Percentiles rank a stretch among this genome's conserved stretches.
phyloP scores from a whole-genome alignment of 2,113 vertebrate genomes.

The Herpailurus yagouaroundi region DNA sequence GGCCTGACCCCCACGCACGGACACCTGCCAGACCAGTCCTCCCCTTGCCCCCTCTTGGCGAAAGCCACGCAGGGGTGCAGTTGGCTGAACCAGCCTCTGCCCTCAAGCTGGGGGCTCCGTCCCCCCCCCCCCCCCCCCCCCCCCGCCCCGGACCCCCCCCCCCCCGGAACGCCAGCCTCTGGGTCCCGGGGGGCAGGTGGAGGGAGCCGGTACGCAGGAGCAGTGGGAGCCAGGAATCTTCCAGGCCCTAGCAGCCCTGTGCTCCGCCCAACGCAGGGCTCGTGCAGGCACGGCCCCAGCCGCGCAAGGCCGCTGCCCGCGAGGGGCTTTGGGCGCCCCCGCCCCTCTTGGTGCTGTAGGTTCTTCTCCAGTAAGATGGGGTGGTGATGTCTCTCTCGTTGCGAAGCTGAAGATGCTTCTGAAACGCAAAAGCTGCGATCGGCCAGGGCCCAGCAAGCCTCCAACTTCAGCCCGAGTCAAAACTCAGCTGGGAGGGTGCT shows the following conservation, averaged over 20 bases:
- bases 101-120: fast-evolving
- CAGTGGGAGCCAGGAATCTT: fast-evolving
- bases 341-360: not conserved
- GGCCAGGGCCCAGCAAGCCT: not conserved
- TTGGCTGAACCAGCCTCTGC: not conserved
- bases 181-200: not conserved
- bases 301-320: fast-evolving
- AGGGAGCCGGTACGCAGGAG: fast-evolving
- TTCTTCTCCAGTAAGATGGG: not conserved
- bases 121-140: fast-evolving
- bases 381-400: fast-evolving
- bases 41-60: too few species aligned
- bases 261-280: fast-evolving
- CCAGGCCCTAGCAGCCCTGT: fast-evolving
- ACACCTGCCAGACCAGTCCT: too few species aligned
- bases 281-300: fast-evolving
- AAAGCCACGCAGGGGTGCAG: too few species aligned
- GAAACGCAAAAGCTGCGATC: not conserved
- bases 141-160: too few species aligned
- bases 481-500: not conserved
- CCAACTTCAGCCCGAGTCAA: too few species aligned
- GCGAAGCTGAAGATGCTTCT: not conserved
- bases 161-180: not conserved
- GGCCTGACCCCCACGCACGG: not conserved
- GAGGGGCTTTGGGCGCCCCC: not conserved